Evolutionary conservation across 2,113 vertebrate species (phyloP).

Genomic region (Chaetops frenatus): DNA sequence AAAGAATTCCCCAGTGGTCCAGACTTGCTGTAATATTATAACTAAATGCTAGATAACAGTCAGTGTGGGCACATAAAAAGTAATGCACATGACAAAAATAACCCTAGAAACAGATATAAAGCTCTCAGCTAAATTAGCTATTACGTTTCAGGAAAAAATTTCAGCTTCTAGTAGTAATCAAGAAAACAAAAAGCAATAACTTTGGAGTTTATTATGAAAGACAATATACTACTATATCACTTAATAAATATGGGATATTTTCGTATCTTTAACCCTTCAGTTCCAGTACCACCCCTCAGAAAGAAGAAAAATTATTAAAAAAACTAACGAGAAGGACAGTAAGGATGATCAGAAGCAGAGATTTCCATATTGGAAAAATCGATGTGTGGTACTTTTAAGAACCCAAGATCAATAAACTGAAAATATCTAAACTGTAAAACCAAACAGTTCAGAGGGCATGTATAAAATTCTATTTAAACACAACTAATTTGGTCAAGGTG

Average conservation of each 20-base stretch:
- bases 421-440: background rate
- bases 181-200: background rate
- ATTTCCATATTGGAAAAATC: background rate
- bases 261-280: background rate
- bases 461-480: background rate
- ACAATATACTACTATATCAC: background rate
- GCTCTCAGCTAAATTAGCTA: background rate
- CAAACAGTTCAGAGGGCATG: background rate
- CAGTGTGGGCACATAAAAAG: background rate
- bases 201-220: background rate
- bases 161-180: background rate
- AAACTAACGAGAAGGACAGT: background rate
- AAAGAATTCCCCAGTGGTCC: background rate
- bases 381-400: background rate
- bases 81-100: background rate
- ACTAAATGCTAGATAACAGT: background rate
- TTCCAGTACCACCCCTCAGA: background rate
- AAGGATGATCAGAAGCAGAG: background rate
- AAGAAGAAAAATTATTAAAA: background rate
- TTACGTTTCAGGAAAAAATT: background rate
- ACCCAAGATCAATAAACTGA: background rate
- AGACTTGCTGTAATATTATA: background rate
- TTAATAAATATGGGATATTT: background rate
- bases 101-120: background rate
- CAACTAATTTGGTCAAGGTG: background rate